Conservation (phyloP, 1,140 invertebrate species). For the Drosophila nigrodunni region DNA sequence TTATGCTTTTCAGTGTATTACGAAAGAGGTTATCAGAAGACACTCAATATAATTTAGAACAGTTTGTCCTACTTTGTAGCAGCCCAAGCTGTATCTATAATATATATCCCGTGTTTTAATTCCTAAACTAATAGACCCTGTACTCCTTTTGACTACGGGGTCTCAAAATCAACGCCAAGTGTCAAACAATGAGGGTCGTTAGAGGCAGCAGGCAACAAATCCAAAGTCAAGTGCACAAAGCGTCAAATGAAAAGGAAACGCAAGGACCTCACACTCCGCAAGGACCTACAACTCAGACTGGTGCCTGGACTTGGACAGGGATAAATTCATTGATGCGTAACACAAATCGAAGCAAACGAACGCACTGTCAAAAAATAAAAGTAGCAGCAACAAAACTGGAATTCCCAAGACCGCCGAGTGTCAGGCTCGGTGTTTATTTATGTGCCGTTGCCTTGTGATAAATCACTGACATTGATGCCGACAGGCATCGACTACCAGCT, state of each 20-base stretch:
- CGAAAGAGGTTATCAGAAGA: too few relatives aligned
- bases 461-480: constrained; percentile 81
- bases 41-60: too few relatives aligned
- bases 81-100: too few relatives aligned
- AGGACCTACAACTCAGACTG: not conserved
- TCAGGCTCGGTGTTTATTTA: constrained; percentile 74
- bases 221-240: constrained; percentile 81
- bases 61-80: too few relatives aligned
- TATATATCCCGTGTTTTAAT: too few relatives aligned
- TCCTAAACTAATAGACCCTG: too few relatives aligned
- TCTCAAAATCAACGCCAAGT: constrained; percentile 70
- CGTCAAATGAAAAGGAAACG: constrained; percentile 80
- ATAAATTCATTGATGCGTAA: constrained; percentile 79
- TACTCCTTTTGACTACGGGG: too few relatives aligned
- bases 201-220: constrained; percentile 69
- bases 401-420: constrained; percentile 45
- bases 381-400: constrained; percentile 53
- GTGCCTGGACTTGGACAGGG: constrained; percentile 16
- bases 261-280: constrained; percentile 4
- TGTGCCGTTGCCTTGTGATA: constrained; percentile 75
- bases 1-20: too few relatives aligned
- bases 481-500: constrained; percentile 41
- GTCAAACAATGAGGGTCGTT: constrained; percentile 82
- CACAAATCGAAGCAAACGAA: constrained; percentile 62
- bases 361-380: constrained; percentile 65